Percentiles rank a stretch among this genome's conserved stretches.
These are phyloP conservation scores for Busseola fusca DNA, from an alignment of 2,888 invertebrate species.

Conservation along the genomic window DNA sequence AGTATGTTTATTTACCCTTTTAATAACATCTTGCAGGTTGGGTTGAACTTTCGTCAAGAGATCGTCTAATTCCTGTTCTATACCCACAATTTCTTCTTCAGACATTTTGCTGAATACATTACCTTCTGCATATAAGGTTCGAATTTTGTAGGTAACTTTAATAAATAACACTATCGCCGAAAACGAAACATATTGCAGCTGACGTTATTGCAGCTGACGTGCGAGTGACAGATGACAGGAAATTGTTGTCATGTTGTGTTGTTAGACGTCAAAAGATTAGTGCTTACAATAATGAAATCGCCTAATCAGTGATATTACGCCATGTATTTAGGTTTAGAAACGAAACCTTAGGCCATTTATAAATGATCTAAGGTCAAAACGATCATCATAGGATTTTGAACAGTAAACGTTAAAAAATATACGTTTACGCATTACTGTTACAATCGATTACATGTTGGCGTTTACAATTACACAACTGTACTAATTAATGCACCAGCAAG, in stretches of 20 bases:
- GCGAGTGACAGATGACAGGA: slow-evolving; percentile 53
- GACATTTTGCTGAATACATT: slow-evolving; percentile 76
- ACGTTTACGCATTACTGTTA: not conserved
- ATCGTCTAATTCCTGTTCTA: slow-evolving; percentile 85
- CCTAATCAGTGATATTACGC: not conserved
- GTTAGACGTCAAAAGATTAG: slow-evolving; percentile 41
- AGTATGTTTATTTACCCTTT: slow-evolving; percentile 84
- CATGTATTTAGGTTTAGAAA: not conserved
- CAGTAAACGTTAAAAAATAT: not conserved
- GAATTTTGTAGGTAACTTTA: slow-evolving; percentile 46
- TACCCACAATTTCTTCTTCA: slow-evolving; percentile 80
- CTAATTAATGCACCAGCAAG: not conserved
- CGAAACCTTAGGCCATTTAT: not conserved
- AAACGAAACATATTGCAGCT: slow-evolving; percentile 61
- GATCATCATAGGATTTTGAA: not conserved
- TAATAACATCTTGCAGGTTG: slow-evolving; percentile 89
- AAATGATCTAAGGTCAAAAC: not conserved
- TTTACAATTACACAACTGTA: no score
- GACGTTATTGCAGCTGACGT: slow-evolving; percentile 57
- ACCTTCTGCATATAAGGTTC: slow-evolving; percentile 52
- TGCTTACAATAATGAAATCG: slow-evolving; percentile 15
- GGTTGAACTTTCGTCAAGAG: slow-evolving; percentile 87
- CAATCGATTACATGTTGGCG: not conserved
- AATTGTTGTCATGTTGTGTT: slow-evolving; percentile 69
- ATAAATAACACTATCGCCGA: slow-evolving; percentile 48